phyloP scores from a whole-genome alignment of 2,888 invertebrate genomes.

The Eulithis prunata region DNA sequence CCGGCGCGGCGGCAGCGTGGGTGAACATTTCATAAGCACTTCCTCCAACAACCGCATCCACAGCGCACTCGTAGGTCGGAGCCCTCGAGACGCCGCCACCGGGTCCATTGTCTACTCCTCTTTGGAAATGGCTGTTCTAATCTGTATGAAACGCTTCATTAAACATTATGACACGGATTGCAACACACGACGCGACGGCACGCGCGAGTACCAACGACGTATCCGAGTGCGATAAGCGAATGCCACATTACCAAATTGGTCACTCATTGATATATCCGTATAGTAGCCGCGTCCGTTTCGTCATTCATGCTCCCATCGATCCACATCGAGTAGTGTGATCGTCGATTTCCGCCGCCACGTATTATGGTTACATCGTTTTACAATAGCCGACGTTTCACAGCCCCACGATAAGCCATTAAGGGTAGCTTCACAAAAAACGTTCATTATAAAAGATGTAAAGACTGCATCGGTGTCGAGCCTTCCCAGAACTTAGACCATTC shows the following conservation, averaged over 20 bases:
- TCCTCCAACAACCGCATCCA: slow-evolving; percentile 73
- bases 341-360: slow-evolving; percentile 52
- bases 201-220: slow-evolving; percentile 54
- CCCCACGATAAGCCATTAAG: slow-evolving; percentile 77
- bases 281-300: slow-evolving; percentile 50
- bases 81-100: slow-evolving; percentile 33
- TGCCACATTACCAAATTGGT: slow-evolving; percentile 60
- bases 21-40: slow-evolving; percentile 74
- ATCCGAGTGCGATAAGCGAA: slow-evolving; percentile 59
- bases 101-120: slow-evolving; percentile 42
- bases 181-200: slow-evolving; percentile 49
- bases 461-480: slow-evolving; percentile 80
- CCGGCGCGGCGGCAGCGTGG: slow-evolving; percentile 64
- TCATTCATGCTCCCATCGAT: slow-evolving; percentile 58
- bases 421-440: slow-evolving; percentile 76
- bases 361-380: slow-evolving; percentile 47
- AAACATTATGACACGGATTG: slow-evolving; percentile 49
- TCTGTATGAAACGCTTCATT: slow-evolving; percentile 45
- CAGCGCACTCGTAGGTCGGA: slow-evolving; percentile 42
- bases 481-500: slow-evolving; percentile 81
- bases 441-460: slow-evolving; percentile 81
- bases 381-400: slow-evolving; percentile 64
- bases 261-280: slow-evolving; percentile 60
- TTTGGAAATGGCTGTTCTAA: slow-evolving; percentile 44
- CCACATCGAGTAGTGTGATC: slow-evolving; percentile 53